Percentiles rank a stretch among this genome's conserved stretches.
Evolutionary conservation across 2,888 invertebrate species (phyloP).

Genomic region (Dasysyrphus tricinctus): DNA sequence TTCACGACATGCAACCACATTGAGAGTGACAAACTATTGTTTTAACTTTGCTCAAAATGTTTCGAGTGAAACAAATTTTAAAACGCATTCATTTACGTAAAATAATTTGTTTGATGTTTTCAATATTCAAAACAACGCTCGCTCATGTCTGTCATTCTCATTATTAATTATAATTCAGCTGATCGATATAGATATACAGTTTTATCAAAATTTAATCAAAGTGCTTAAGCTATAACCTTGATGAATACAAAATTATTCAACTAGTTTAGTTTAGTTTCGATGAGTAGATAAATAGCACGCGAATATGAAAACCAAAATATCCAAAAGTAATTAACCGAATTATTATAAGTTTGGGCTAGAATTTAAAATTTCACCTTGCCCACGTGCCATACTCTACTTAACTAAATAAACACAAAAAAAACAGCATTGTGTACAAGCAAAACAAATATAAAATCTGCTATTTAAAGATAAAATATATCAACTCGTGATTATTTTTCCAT

Average conservation of each 20-base stretch:
- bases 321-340: constrained; percentile 36
- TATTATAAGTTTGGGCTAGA: constrained; percentile 24
- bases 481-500: background rate
- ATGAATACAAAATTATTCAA: constrained; percentile 45
- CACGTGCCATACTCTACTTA: constrained; percentile 2
- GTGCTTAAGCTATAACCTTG: constrained; percentile 16
- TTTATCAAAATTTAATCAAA: constrained; percentile 40
- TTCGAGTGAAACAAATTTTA: no score
- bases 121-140: background rate
- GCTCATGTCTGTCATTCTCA: background rate
- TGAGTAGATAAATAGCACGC: background rate
- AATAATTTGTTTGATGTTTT: no score
- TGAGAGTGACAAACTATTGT: no score
- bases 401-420: constrained; percentile 1
- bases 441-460: background rate
- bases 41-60: no score
- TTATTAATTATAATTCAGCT: background rate
- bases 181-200: background rate
- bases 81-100: no score
- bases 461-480: background rate
- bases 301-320: constrained; percentile 7
- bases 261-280: constrained; percentile 1
- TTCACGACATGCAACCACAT: no score
- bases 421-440: background rate
- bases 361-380: constrained; percentile 33